These are phyloP conservation scores for Brachionus angularis DNA, from an alignment of 1,140 invertebrate genomes.

Conservation along the genomic window DNA sequence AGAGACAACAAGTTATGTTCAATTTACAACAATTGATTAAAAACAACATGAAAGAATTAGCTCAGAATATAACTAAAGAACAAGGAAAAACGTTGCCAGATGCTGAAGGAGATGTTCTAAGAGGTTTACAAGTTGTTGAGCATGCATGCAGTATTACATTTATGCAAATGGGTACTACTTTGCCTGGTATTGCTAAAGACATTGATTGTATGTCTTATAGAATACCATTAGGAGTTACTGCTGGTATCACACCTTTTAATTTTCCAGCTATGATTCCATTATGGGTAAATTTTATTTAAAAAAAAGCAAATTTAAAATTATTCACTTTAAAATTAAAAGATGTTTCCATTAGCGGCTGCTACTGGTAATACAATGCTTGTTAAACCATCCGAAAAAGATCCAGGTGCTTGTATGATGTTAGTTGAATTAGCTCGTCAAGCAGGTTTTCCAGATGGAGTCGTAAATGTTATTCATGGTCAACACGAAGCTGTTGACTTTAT, in stretches of 20 bases:
- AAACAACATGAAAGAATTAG: constrained; percentile 68
- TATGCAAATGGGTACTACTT: constrained; percentile 83
- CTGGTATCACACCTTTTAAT: constrained; percentile 73
- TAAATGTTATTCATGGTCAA: constrained; percentile 92
- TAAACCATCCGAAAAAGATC: constrained; percentile 92
- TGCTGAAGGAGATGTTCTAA: constrained; percentile 93
- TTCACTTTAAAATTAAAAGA: constrained; percentile 54
- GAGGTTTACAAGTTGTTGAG: constrained; percentile 96
- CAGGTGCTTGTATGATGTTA: constrained; percentile 88
- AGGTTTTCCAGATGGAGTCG: constrained; percentile 84
- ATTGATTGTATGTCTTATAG: constrained; percentile 71
- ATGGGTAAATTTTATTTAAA: constrained; percentile 64
- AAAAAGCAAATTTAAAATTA: background rate
- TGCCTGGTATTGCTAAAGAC: constrained; percentile 83
- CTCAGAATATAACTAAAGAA: constrained; percentile 85
- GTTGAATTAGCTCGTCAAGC: constrained; percentile 81
- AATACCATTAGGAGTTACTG: constrained; percentile 76
- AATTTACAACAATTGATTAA: constrained; percentile 76
- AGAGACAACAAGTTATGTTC: constrained; percentile 92
- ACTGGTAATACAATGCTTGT: constrained; percentile 74
- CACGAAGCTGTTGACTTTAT: constrained; percentile 88
- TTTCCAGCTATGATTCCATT: constrained; percentile 99
- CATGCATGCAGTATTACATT: constrained; percentile 87
- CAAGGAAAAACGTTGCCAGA: constrained; percentile 96
- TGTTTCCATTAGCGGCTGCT: constrained; percentile 87